Conservation (phyloP, 2,888 invertebrate genomes). For the Diplolepis rosae region DNA sequence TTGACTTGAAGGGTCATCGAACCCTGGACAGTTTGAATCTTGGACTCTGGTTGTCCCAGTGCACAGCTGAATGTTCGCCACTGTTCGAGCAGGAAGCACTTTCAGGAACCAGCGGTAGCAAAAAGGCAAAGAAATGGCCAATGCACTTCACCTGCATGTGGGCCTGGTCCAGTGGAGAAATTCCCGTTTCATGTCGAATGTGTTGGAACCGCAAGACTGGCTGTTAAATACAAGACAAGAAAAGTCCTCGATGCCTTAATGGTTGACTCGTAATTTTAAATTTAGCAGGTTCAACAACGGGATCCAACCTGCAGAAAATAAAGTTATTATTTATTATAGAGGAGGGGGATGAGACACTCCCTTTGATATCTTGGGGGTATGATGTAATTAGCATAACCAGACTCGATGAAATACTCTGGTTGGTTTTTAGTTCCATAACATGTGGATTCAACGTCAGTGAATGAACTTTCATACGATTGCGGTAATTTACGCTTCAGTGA, state of each 20-base stretch:
- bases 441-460: constrained; percentile 12
- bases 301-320: constrained; percentile 6
- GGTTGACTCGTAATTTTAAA: not conserved
- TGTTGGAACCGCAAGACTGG: not conserved
- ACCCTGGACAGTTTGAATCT: constrained; percentile 28
- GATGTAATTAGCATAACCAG: constrained; percentile 30
- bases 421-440: constrained; percentile 3
- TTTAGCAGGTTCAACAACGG: not conserved
- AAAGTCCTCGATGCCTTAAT: not conserved
- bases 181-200: constrained; percentile 19
- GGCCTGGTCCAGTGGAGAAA: constrained; percentile 9
- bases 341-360: not conserved
- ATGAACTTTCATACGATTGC: not conserved
- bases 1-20: constrained; percentile 17
- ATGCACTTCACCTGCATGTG: constrained; percentile 4
- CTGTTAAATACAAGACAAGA: constrained; percentile 17
- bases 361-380: constrained; percentile 20
- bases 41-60: constrained; percentile 24
- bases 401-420: constrained; percentile 2
- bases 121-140: not conserved
- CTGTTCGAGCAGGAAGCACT: constrained; percentile 12
- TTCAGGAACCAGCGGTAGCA: not conserved
- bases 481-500: not conserved
- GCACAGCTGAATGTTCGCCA: constrained; percentile 16
- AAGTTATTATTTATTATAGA: constrained; percentile 13